Conservation (phyloP, 2,797 vertebrate genomes). For the Macrochelys suwanniensis region DNA sequence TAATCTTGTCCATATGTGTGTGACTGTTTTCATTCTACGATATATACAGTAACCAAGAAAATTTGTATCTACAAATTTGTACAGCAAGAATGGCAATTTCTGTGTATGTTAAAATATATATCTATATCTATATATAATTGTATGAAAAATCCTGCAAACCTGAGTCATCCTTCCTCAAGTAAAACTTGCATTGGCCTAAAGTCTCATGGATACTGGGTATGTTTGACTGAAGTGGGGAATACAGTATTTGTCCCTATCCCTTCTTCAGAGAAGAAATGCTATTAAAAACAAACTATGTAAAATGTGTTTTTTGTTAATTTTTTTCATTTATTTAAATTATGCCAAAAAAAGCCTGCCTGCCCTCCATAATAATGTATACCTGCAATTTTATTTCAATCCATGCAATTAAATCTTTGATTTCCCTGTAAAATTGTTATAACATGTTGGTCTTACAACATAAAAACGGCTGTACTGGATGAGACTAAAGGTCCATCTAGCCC, state of each 20-base stretch:
- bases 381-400: not conserved
- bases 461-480: too few relatives aligned
- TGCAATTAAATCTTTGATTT: not conserved
- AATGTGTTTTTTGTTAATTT: accelerated
- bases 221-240: not conserved
- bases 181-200: not conserved
- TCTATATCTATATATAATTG: not conserved
- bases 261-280: not conserved
- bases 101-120: not conserved
- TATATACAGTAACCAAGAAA: not conserved
- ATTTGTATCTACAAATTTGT: not conserved
- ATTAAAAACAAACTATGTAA: not conserved
- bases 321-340: not conserved
- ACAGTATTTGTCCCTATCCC: not conserved
- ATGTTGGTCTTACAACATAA: not conserved
- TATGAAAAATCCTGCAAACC: not conserved
- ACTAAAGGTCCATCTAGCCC: too few relatives aligned
- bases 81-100: not conserved
- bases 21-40: not conserved
- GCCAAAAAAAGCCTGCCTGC: not conserved
- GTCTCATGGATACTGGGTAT: not conserved
- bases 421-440: not conserved
- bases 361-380: not conserved
- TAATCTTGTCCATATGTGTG: not conserved
- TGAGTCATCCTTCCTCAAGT: not conserved